Evolutionary conservation across 2,113 vertebrate species (phyloP).

Genomic region (Indicator maculatus): DNA sequence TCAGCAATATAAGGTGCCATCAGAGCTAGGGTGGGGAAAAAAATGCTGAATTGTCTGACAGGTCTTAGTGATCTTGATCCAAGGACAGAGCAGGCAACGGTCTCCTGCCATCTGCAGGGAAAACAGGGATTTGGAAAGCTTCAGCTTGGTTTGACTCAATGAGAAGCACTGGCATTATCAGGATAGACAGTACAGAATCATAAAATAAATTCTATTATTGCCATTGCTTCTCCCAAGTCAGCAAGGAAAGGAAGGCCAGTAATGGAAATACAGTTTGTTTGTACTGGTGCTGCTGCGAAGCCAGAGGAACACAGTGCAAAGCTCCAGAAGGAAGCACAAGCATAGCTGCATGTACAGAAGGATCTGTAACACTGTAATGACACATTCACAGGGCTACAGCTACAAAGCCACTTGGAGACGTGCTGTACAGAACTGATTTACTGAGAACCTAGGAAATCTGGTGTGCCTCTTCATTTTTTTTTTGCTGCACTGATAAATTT

Average conservation of each 20-base stretch:
- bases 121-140: background rate
- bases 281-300: background rate
- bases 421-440: background rate
- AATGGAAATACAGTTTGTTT: background rate
- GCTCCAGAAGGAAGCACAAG: background rate
- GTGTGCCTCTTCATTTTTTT: background rate
- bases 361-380: background rate
- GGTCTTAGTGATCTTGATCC: background rate
- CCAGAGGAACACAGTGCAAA: background rate
- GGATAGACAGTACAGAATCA: background rate
- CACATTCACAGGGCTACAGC: background rate
- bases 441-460: background rate
- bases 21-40: background rate
- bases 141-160: background rate
- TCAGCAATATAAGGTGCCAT: background rate
- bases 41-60: background rate
- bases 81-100: background rate
- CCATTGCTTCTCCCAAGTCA: background rate
- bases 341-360: background rate
- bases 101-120: slow-evolving; percentile 24
- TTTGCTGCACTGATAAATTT: background rate
- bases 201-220: background rate
- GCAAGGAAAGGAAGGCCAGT: background rate
- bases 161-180: background rate
- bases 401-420: background rate